Base-by-base conservation (phyloP, 2,797 vertebrate genomes). In the Hoplostethus atlanticus region DNA sequence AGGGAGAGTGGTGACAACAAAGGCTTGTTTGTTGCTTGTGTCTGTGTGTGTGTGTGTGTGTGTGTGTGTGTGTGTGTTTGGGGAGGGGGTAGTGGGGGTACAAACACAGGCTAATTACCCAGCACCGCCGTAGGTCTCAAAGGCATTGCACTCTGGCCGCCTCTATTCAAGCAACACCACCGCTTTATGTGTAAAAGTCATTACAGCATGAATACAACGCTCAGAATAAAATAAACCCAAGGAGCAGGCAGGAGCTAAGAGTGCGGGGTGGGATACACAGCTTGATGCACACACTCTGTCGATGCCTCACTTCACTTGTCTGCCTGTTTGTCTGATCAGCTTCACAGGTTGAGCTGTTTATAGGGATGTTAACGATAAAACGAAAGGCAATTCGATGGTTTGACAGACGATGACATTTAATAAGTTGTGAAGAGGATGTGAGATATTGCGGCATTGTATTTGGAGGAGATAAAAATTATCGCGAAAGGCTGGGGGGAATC, bases 21-120 rank as follows among this genome's bases (percentile, higher is more conserved):
- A 93, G 85, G 78, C 77, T 83, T 85, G 78, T 82, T 77, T 40
- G 77, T 73, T 69, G 51, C 46, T 66, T 56, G 56, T 66, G n/a
- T n/a, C n/a, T n/a, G n/a, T 59, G 30, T 11, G 57, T 69, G 78
- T 68, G 71, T 75, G 75, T 83, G 52, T 74, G 56, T 69, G 70
- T 58, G 46, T 67, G 60, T 79, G 68, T 69, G 17, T 60, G 70
- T 51, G 42, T 55, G 71, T 63, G 65, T 38, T 3, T 10, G 11
- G 16, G 51, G 9, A 28, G 6, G 8, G 16, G 21, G 3, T 7
- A 13, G 46, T 67, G 81, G 74, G 83, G 84, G 87, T 87, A 94
- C 87, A 94, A 91, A 94, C 91, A 89, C 83, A 83, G 90, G 90
- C 91, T 95, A 93, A 93, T 95, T 94, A 93, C 81, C 91, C 89